These are phyloP conservation scores for Micropoecilia bifurca DNA, from an alignment of 2,797 vertebrate genomes.

Conservation along the genomic window DNA sequence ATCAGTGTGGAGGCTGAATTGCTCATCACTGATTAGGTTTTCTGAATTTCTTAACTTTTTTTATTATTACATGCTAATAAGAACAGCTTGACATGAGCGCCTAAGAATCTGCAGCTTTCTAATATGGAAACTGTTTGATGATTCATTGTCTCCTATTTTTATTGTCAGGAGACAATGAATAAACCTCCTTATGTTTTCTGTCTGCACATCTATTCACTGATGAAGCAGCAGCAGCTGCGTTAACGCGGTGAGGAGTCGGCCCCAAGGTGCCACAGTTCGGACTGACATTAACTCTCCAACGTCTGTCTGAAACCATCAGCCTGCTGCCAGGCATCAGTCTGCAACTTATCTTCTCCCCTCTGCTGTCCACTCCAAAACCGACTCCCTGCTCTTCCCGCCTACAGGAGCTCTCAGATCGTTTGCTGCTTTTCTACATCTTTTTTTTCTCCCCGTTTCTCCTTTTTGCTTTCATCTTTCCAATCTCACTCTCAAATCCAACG, in stretches of 20 bases:
- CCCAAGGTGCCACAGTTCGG: constrained; percentile 19
- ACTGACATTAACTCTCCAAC: constrained; percentile 35
- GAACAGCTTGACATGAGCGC: constrained; percentile 22
- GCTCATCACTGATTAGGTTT: constrained; percentile 17
- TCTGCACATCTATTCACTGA: constrained; percentile 35
- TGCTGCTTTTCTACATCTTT: constrained; percentile 9
- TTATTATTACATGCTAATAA: not conserved
- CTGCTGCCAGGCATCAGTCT: constrained; percentile 29
- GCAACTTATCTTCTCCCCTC: constrained; percentile 18
- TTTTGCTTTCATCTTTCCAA: constrained; percentile 19
- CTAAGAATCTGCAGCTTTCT: not conserved
- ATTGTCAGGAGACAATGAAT: constrained; percentile 22
- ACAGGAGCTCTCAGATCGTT: constrained; percentile 25
- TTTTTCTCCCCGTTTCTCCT: constrained; percentile 2
- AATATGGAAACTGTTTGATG: constrained; percentile 24
- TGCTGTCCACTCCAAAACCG: not conserved
- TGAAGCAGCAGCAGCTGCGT: constrained; percentile 45
- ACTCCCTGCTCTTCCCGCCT: constrained; percentile 7
- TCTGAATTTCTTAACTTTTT: constrained; percentile 3
- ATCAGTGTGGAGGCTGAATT: not conserved
- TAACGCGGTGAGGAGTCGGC: constrained; percentile 5
- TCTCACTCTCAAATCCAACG: constrained; percentile 18
- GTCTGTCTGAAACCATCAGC: constrained; percentile 17
- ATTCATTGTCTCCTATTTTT: constrained; percentile 27
- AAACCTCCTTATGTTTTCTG: constrained; percentile 44